A percentile compares a stretch with the other conserved stretches of the same genome.
Evolutionary conservation across 2,797 vertebrate species (phyloP).

Genomic region (Sparidentex hasta): DNA sequence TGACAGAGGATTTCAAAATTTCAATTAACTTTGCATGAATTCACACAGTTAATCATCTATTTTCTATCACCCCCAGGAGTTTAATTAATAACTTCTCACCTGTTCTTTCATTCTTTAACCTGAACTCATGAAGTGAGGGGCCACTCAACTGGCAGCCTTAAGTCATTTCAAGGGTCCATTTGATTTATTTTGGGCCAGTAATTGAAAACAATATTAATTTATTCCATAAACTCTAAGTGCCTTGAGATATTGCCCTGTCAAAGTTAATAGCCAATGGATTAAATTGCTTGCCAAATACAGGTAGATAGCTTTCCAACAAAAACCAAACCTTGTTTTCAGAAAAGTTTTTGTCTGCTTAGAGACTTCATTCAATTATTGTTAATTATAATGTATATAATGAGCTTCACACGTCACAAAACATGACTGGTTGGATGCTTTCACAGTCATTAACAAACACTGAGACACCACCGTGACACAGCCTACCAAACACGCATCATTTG

Average conservation of each 20-base stretch:
- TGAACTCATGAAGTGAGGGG: constrained; percentile 34
- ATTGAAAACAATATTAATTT: constrained; percentile 46
- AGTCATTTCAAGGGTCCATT: constrained; percentile 31
- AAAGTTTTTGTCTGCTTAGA: neutral
- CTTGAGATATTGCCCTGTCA: constrained; percentile 30
- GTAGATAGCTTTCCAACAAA: constrained; percentile 1
- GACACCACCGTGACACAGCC: neutral
- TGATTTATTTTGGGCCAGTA: constrained; percentile 44
- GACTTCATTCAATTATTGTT: neutral
- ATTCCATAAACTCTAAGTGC: neutral
- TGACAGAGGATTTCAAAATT: constrained; percentile 37
- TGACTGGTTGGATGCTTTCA: neutral
- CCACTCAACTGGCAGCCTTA: constrained; percentile 27
- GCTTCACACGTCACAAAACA: neutral
- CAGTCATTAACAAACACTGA: neutral
- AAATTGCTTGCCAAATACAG: neutral
- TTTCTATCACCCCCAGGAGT: constrained; percentile 47
- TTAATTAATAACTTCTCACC: constrained; percentile 50
- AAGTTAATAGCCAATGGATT: constrained; percentile 6
- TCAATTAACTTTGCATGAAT: constrained; percentile 60
- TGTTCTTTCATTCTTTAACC: constrained; percentile 41
- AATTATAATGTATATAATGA: neutral
- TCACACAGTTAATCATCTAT: constrained; percentile 47
- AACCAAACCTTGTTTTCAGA: neutral
- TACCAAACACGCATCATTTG: neutral